phyloP scores from a whole-genome alignment of 2,888 invertebrate genomes.

The Tanytarsus gracilentus region DNA sequence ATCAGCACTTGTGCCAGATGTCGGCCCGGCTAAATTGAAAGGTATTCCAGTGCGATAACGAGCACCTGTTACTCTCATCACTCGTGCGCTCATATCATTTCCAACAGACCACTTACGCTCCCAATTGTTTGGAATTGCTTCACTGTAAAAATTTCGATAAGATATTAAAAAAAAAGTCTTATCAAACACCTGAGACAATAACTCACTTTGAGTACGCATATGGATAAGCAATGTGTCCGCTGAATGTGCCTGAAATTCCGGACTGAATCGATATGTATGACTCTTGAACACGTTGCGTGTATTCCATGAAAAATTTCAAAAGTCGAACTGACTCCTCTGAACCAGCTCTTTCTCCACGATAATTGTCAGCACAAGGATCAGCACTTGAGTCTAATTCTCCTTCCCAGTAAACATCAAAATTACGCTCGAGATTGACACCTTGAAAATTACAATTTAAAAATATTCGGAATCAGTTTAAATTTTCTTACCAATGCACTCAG shows the following conservation, averaged over 20 bases:
- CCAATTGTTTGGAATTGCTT: constrained; percentile 46
- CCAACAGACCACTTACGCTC: constrained; percentile 43
- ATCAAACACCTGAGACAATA: background rate
- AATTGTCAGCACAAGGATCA: constrained; percentile 49
- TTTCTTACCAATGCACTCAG: constrained; percentile 52
- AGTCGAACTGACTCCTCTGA: constrained; percentile 53
- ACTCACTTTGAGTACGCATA: constrained; percentile 21
- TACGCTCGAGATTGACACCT: constrained; percentile 69
- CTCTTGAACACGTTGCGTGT: background rate
- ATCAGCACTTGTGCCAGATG: constrained; percentile 56
- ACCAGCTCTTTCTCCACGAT: constrained; percentile 48
- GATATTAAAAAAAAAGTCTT: background rate
- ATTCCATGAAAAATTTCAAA: constrained; percentile 41
- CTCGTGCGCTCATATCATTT: constrained; percentile 42
- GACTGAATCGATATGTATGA: constrained; percentile 10
- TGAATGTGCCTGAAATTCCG: background rate
- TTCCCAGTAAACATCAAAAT: constrained; percentile 61
- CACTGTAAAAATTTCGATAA: background rate
- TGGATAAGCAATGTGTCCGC: constrained; percentile 15
- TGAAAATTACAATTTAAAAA: constrained; percentile 31
- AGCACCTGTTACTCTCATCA: constrained; percentile 38
- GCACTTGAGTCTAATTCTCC: constrained; percentile 47
- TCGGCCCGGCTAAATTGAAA: constrained; percentile 47
- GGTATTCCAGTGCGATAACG: constrained; percentile 49
- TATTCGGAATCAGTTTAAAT: background rate